Conservation (phyloP, 2,797 vertebrate species). For the Coregonus suidteri region DNA sequence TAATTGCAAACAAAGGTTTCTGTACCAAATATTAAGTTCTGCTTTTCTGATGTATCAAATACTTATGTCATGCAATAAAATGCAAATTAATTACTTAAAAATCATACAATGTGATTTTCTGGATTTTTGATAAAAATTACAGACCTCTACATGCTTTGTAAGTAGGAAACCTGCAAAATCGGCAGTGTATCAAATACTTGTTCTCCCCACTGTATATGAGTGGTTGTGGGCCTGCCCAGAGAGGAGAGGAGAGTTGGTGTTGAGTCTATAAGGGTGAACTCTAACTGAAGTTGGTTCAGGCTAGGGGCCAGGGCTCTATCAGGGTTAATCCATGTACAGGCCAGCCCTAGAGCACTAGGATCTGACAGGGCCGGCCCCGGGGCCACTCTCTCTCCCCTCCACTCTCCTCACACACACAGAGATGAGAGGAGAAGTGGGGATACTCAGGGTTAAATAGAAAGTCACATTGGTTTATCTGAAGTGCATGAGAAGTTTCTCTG, state of each 20-base stretch:
- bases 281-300: conserved; percentile 20
- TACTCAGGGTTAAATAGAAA: conserved; percentile 22
- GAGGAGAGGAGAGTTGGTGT: conserved; percentile 11
- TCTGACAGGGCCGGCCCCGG: conserved; percentile 24
- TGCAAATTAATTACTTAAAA: too few relatives aligned
- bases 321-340: conserved; percentile 45
- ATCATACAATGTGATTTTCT: too few relatives aligned
- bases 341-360: conserved; percentile 28
- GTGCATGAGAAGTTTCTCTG: conserved; percentile 10
- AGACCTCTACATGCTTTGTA: too few relatives aligned
- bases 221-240: conserved; percentile 26
- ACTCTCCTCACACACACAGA: conserved; percentile 7
- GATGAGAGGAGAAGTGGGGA: conserved; percentile 16
- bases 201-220: neutral
- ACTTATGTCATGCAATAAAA: too few relatives aligned
- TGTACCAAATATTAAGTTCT: too few relatives aligned
- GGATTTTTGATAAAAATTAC: too few relatives aligned
- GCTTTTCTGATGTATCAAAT: too few relatives aligned
- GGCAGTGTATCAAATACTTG: too few relatives aligned
- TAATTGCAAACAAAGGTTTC: too few relatives aligned
- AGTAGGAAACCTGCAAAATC: too few relatives aligned
- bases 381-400: conserved; percentile 4
- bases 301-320: conserved; percentile 32
- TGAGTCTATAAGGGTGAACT: neutral
- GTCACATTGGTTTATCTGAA: conserved; percentile 26